phyloP scores from a whole-genome alignment of 2,797 vertebrate genomes.

The Steatocranus sp. region DNA sequence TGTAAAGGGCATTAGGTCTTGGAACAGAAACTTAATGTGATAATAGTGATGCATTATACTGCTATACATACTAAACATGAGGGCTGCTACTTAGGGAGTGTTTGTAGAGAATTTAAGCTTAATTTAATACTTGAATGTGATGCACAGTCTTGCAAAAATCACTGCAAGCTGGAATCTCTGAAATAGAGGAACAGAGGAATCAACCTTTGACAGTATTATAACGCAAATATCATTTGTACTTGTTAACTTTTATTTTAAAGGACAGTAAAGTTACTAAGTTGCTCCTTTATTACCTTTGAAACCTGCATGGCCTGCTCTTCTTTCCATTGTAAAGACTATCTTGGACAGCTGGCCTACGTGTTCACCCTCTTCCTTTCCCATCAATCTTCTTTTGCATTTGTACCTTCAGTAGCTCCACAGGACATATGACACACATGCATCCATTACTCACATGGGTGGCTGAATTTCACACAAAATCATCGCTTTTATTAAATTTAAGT shows the following conservation, averaged over 20 bases:
- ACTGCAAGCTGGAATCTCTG: not conserved
- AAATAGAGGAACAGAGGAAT: not conserved
- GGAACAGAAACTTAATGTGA: not conserved
- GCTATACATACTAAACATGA: not conserved
- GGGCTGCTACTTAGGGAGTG: not conserved
- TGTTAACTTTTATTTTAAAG: not conserved
- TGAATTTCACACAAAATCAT: not conserved
- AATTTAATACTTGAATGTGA: not conserved
- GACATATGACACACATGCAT: not conserved
- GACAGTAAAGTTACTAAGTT: not conserved
- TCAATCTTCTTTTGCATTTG: not conserved
- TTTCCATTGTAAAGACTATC: not conserved
- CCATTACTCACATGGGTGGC: not conserved
- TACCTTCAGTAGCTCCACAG: not conserved
- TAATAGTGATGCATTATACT: not conserved
- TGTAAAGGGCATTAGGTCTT: not conserved
- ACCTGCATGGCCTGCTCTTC: not conserved
- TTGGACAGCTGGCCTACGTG: not conserved
- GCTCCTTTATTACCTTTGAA: not conserved
- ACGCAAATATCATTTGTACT: not conserved
- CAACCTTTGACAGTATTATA: not conserved
- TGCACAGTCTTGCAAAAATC: not conserved
- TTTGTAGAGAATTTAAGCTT: not conserved
- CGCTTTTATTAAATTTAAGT: not conserved
- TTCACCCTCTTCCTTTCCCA: not conserved